Evolutionary conservation across 1,140 invertebrate species (phyloP).

Genomic region (Pissodes strobi): DNA sequence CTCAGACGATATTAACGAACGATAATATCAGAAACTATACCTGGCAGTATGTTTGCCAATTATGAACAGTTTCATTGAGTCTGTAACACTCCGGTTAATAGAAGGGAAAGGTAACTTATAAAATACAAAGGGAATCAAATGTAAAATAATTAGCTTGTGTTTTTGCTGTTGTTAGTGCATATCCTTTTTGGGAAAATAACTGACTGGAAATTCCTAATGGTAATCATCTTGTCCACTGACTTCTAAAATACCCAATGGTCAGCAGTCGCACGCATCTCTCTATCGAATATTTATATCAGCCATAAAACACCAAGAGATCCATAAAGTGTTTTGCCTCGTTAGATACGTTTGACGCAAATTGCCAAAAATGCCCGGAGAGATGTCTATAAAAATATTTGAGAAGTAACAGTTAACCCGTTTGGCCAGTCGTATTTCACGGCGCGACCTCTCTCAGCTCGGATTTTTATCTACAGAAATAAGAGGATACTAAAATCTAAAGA

Average conservation of each 20-base stretch:
- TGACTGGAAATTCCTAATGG: no score
- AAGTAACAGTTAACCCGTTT: conserved; percentile 28
- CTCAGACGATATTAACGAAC: no score
- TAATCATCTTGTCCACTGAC: no score
- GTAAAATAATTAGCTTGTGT: no score
- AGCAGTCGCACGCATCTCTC: neutral
- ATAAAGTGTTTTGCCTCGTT: conserved; percentile 32
- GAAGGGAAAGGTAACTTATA: no score
- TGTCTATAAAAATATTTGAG: conserved; percentile 32
- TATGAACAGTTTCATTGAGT: no score
- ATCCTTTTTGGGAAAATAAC: no score
- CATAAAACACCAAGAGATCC: conserved; percentile 33
- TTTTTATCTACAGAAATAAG: conserved; percentile 25
- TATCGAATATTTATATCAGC: conserved; percentile 35
- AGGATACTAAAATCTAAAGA: neutral
- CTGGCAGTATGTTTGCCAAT: no score
- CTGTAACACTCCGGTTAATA: no score
- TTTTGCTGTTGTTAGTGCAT: no score
- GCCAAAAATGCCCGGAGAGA: conserved; percentile 32
- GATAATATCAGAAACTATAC: no score
- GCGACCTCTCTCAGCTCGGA: neutral
- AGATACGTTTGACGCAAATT: conserved; percentile 34
- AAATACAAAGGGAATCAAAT: no score
- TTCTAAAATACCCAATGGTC: neutral
- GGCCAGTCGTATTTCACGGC: conserved; percentile 13